Evolutionary conservation across 1,140 invertebrate genomes (phyloP), one percentile per base, ranked within the genome.

Genomic region (Bombus difficillimus): DNA sequence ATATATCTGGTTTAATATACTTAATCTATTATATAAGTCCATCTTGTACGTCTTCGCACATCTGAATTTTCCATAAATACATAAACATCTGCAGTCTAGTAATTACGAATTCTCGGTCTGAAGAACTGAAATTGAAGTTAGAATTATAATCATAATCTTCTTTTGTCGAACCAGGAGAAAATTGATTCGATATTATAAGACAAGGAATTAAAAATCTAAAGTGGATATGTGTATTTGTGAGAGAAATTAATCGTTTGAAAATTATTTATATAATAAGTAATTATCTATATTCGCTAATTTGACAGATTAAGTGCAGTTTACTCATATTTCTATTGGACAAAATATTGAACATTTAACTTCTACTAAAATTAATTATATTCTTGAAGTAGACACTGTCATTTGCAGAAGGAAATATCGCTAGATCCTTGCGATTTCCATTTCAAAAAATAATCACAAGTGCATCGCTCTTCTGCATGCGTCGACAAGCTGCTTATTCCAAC

Each of bases 401-500:
- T 32, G 9, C 4, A 71, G 3, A 18, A 22, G 0, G 68, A 37
- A 62, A 72, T 3, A 37, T 76, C 2, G 41, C 10, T 18, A 28
- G 28, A 37, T 64, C 25, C 5, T 59, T 6, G 66, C 39, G 43
- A 84, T 47, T 71, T 71, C 4, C 22, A 32, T 68, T 25, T 28
- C 28, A 77, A 68, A 62, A 78, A 59, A 78, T 47, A 77, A 68
- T 57, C 66, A 39, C n/a, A 73, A 53, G 76, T 34, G n/a, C n/a
- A 64, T 76, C 41, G 57, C 8, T 13, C 22, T 57, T n/a, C 73
- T 57, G 47, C 39, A 59, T 82, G 39, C 72, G 41, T 76, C 34
- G 57, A 57, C 57, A 47, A 86, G n/a, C 39, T 28, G 57, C 82
- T 88, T 81, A 72, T 53, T 22, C 25, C 39, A 80, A 62, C 76